A percentile compares a stretch with the other conserved stretches of the same genome.
phyloP scores from a whole-genome alignment of 2,888 invertebrate species.

The Pseudanteris insignis region DNA sequence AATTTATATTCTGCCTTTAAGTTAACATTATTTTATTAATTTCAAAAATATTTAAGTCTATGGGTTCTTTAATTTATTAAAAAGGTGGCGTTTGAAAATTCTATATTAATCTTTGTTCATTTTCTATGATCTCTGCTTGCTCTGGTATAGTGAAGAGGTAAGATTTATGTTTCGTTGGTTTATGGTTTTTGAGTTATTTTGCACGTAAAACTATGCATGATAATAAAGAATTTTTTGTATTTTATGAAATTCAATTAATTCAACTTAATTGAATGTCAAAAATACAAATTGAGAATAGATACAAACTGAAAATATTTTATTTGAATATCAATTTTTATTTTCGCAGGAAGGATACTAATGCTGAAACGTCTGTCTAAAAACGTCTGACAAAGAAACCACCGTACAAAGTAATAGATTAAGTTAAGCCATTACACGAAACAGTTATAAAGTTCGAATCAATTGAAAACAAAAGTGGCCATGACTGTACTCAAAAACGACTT shows the following conservation, averaged over 20 bases:
- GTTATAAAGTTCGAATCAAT: slow-evolving; percentile 49
- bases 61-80: slow-evolving; percentile 35
- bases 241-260: neutral
- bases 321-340: neutral
- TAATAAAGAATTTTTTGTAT: too few relatives aligned
- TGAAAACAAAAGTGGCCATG: slow-evolving; percentile 61
- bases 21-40: too few relatives aligned
- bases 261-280: too few relatives aligned
- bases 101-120: slow-evolving; percentile 54
- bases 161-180: slow-evolving; percentile 41
- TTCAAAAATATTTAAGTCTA: slow-evolving; percentile 26
- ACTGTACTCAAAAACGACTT: slow-evolving; percentile 58
- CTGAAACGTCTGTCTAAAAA: slow-evolving; percentile 66
- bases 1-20: too few relatives aligned
- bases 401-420: slow-evolving; percentile 65
- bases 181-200: too few relatives aligned
- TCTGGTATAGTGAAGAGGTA: slow-evolving; percentile 61
- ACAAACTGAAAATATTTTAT: too few relatives aligned
- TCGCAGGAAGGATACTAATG: slow-evolving; percentile 67
- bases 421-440: slow-evolving; percentile 57
- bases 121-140: slow-evolving; percentile 58
- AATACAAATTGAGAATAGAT: too few relatives aligned
- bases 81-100: slow-evolving; percentile 52
- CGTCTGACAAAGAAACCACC: slow-evolving; percentile 55
- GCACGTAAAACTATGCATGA: too few relatives aligned